Evolutionary conservation across 1,140 invertebrate genomes (phyloP).

Genomic region (Mercenaria mercenaria): DNA sequence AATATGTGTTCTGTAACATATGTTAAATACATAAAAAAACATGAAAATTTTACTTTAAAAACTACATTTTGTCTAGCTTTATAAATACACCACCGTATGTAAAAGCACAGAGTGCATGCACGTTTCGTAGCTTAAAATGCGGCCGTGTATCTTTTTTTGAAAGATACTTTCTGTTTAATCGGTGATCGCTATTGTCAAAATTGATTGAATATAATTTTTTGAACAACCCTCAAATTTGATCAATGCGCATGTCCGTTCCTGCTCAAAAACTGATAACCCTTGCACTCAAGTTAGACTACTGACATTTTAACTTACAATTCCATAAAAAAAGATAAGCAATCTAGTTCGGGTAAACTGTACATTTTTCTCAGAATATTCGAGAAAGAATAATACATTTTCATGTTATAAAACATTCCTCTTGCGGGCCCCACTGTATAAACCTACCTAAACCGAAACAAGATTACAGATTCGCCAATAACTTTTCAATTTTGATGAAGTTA

Average conservation of each 20-base stretch:
- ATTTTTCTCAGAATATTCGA: too few relatives aligned
- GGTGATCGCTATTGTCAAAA: too few relatives aligned
- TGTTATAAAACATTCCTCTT: background rate
- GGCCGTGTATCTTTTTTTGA: too few relatives aligned
- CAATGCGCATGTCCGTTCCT: background rate
- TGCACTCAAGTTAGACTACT: background rate
- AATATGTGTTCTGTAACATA: too few relatives aligned
- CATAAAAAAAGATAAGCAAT: background rate
- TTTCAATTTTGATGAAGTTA: too few relatives aligned
- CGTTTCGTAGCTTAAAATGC: background rate
- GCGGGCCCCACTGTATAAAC: background rate
- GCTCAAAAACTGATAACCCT: background rate
- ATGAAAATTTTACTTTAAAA: too few relatives aligned
- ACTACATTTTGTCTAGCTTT: too few relatives aligned
- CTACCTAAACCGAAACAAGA: conserved; percentile 18
- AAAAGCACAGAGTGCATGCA: background rate
- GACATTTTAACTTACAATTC: background rate
- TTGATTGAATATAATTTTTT: background rate
- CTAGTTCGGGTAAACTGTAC: too few relatives aligned
- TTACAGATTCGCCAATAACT: background rate
- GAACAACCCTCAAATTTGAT: background rate
- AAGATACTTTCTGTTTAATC: too few relatives aligned
- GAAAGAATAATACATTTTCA: too few relatives aligned
- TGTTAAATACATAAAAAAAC: too few relatives aligned
- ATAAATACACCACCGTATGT: background rate